A percentile compares a stretch with the other conserved stretches of the same genome.
phyloP scores from a whole-genome alignment of 2,888 invertebrate genomes.

The Nudaria mundana region DNA sequence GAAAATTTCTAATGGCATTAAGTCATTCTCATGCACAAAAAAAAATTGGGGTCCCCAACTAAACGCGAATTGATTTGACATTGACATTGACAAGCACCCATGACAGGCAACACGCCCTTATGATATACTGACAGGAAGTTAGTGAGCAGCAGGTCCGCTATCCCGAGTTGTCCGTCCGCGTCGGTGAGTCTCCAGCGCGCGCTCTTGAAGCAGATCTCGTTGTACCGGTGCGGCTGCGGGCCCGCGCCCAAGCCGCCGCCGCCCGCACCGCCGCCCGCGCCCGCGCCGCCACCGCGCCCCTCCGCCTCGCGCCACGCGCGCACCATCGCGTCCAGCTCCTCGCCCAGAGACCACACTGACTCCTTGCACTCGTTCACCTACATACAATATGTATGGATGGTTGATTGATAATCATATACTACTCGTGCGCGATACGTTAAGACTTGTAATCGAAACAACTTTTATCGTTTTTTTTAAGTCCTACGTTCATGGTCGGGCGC shows the following conservation, averaged over 20 bases:
- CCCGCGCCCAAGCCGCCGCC: slow-evolving; percentile 84
- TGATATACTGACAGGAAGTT: slow-evolving; percentile 94
- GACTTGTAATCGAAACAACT: too few relatives aligned
- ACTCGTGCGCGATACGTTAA: too few relatives aligned
- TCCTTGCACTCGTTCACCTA: slow-evolving; percentile 95
- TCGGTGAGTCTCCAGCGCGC: slow-evolving; percentile 99
- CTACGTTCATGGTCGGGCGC: too few relatives aligned
- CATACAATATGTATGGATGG: too few relatives aligned
- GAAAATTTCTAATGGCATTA: too few relatives aligned
- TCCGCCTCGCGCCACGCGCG: slow-evolving; percentile 92
- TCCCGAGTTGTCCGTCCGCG: slow-evolving; percentile 98
- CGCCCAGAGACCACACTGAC: slow-evolving; percentile 91
- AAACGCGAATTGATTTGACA: too few relatives aligned
- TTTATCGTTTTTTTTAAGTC: too few relatives aligned
- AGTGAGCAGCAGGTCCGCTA: slow-evolving; percentile 96
- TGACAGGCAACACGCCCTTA: too few relatives aligned
- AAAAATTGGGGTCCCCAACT: too few relatives aligned
- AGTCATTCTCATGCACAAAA: too few relatives aligned
- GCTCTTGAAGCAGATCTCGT: slow-evolving; percentile 97
- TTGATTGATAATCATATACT: too few relatives aligned
- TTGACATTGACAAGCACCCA: too few relatives aligned
- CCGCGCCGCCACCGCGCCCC: slow-evolving; percentile 83
- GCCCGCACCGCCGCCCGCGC: slow-evolving; percentile 87
- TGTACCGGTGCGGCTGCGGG: slow-evolving; percentile 87
- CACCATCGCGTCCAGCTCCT: slow-evolving; percentile 97